Base-by-base conservation (phyloP, 1,140 invertebrate genomes). In the Orchesella cincta region DNA sequence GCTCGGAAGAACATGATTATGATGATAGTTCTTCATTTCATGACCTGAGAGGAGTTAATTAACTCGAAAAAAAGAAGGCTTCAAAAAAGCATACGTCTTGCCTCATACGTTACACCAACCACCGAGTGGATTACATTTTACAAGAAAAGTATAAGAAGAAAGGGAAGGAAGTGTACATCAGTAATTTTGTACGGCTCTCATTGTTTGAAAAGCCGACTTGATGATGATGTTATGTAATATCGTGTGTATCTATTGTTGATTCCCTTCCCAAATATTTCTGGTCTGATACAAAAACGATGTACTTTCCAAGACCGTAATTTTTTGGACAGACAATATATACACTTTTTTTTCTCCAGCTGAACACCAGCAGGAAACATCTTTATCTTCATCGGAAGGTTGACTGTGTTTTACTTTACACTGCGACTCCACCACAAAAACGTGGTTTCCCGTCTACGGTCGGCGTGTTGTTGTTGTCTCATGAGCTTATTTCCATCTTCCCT, bases 151-250 rank as follows among this genome's bases (percentile, higher is more conserved):
- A 18, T 23, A 57, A n/a, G 54, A 57, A 57, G 23, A 75, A 75
- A 75, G 73, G 73, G 57, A 73, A 78, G 77, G 77, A 78, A 78
- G 77, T 78, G 62, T 75, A 78, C 77, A 75, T 78, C 77, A 78
- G 67, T 73, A 73, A 78, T 78, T 78, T 75, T 71, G 20, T 75
- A 70, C 77, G 77, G 73, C 54, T 8, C 20, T 78, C 54, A 67
- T 73, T 73, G 71, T 73, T 73, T 73, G 62, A 67, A 67, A 67
- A 33, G 62, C 62, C 28, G 31, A 31, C 62, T 67, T 67, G 62
- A 67, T 67, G 62, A 67, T 67, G 62, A 31, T 67, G 62, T 67
- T 67, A 67, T 8, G 14, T 67, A 67, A 67, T 57, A 57, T 23
- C 54, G n/a, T n/a, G n/a, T 57, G 8, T 23, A n/a, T 57, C 26